Conservation (phyloP, 2,888 invertebrate genomes). For the Monochamus alternatus region DNA sequence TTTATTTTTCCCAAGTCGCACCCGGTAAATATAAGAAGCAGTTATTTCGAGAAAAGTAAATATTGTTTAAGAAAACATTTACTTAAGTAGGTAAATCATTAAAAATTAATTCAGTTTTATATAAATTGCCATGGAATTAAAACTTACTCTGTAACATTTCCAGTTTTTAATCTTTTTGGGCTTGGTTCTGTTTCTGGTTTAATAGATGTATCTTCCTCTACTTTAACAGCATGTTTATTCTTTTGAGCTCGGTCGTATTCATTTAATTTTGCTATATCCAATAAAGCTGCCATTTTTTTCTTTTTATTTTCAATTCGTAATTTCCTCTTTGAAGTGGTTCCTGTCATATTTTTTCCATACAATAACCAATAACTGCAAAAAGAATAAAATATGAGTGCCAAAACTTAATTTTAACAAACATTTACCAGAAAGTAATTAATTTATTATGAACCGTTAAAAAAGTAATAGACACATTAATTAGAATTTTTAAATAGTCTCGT, state of each 20-base stretch:
- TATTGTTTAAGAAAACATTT: too few relatives aligned
- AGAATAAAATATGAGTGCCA: slow-evolving; percentile 16
- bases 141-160: slow-evolving; percentile 38
- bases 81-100: slow-evolving; percentile 9
- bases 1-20: too few relatives aligned
- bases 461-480: slow-evolving; percentile 57
- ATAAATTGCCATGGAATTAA: not conserved
- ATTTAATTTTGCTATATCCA: slow-evolving; percentile 76
- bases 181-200: slow-evolving; percentile 55
- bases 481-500: slow-evolving; percentile 58
- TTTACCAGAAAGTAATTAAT: slow-evolving; percentile 55
- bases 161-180: slow-evolving; percentile 58
- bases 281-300: slow-evolving; percentile 77
- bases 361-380: slow-evolving; percentile 54
- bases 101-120: not conserved
- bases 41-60: too few relatives aligned
- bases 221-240: slow-evolving; percentile 56
- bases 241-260: slow-evolving; percentile 73
- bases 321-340: slow-evolving; percentile 71
- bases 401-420: not conserved
- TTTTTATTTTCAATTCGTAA: slow-evolving; percentile 76
- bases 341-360: slow-evolving; percentile 67
- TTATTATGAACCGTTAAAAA: slow-evolving; percentile 55
- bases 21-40: too few relatives aligned
- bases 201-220: slow-evolving; percentile 40